These are phyloP conservation scores for Drosophila acutilabella DNA, from an alignment of 2,888 invertebrate species.

Conservation along the genomic window DNA sequence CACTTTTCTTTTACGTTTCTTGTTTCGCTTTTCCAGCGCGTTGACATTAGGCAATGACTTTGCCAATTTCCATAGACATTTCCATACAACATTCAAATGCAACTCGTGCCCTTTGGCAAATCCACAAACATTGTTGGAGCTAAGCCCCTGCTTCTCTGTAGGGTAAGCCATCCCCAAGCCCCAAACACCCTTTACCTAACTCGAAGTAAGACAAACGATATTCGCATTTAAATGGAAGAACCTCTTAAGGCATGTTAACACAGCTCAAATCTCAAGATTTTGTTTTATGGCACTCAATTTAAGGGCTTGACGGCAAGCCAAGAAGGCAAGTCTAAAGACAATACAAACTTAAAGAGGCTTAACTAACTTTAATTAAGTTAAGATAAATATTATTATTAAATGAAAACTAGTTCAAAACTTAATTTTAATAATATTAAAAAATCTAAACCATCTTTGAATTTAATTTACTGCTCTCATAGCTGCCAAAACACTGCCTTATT, in stretches of 20 bases:
- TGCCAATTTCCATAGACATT: slow-evolving; percentile 36
- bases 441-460: too few species aligned
- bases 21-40: slow-evolving; percentile 1
- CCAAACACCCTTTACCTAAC: too few species aligned
- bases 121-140: slow-evolving; percentile 41
- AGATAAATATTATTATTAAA: background rate
- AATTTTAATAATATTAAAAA: too few species aligned
- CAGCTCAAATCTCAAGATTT: slow-evolving; percentile 23
- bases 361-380: background rate
- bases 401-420: too few species aligned
- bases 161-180: slow-evolving; percentile 2
- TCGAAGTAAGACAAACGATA: slow-evolving; percentile 41
- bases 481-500: background rate
- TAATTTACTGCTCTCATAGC: background rate
- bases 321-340: background rate
- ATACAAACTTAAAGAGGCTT: background rate
- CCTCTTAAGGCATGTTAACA: slow-evolving; percentile 37
- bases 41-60: slow-evolving; percentile 62
- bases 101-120: slow-evolving; percentile 19
- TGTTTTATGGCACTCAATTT: slow-evolving; percentile 28
- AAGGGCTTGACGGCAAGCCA: background rate
- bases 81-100: slow-evolving; percentile 26
- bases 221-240: slow-evolving; percentile 44
- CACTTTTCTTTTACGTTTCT: slow-evolving; percentile 16
- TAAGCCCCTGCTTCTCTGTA: slow-evolving; percentile 27